These are phyloP conservation scores for Drosophila kikkawai DNA, from an alignment of 1,140 invertebrate genomes.

Conservation along the genomic window DNA sequence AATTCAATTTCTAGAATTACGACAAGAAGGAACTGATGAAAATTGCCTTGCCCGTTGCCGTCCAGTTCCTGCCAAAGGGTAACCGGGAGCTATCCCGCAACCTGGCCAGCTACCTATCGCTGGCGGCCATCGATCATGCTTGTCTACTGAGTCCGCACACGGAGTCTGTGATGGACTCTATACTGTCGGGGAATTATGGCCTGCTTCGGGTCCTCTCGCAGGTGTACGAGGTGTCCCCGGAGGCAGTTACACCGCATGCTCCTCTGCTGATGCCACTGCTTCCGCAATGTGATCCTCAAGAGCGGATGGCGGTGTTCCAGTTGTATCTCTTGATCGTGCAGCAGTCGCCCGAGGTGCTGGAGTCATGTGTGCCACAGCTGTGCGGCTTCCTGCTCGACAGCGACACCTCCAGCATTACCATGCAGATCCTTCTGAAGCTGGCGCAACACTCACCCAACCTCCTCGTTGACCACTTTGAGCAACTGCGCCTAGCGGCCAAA, in stretches of 20 bases:
- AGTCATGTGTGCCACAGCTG: slow-evolving; percentile 74
- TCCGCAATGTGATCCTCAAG: slow-evolving; percentile 92
- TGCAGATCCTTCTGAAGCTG: slow-evolving; percentile 92
- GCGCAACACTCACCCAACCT: slow-evolving; percentile 88
- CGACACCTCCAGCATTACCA: slow-evolving; percentile 87
- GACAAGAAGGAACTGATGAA: slow-evolving; percentile 95
- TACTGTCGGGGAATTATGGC: slow-evolving; percentile 93
- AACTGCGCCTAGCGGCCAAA: slow-evolving; percentile 89
- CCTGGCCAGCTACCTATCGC: slow-evolving; percentile 95
- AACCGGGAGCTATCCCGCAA: slow-evolving; percentile 95
- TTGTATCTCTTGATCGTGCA: slow-evolving; percentile 93
- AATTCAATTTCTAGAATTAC: slow-evolving; percentile 88
- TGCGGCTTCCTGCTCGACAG: slow-evolving; percentile 74
- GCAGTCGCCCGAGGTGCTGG: slow-evolving; percentile 88
- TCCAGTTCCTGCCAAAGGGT: slow-evolving; percentile 95
- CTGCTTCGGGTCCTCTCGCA: slow-evolving; percentile 94
- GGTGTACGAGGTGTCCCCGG: slow-evolving; percentile 94
- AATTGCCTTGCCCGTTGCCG: slow-evolving; percentile 94
- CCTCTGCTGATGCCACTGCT: slow-evolving; percentile 92
- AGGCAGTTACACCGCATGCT: slow-evolving; percentile 93
- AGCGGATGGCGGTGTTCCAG: slow-evolving; percentile 93
- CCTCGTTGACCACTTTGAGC: slow-evolving; percentile 89
- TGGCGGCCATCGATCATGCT: slow-evolving; percentile 96
- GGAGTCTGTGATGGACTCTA: slow-evolving; percentile 94
- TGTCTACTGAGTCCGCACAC: slow-evolving; percentile 93